Evolutionary conservation across 2,113 vertebrate species (phyloP), one percentile per base, ranked within the genome.

Genomic region (Atlantisia rogersi): DNA sequence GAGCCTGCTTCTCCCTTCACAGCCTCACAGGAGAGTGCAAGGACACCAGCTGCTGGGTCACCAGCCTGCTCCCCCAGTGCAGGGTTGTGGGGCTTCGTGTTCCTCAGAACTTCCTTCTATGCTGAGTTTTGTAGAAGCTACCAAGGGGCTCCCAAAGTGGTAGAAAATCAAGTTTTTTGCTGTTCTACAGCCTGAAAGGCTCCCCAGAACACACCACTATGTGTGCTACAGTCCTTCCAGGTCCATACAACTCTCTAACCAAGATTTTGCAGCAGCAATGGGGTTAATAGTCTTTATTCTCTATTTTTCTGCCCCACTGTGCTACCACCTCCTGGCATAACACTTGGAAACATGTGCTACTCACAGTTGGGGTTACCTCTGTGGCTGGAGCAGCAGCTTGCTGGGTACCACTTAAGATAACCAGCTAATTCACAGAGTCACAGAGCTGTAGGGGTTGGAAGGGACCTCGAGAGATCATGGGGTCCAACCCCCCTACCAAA

Each of bases 241-340:
- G 29, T 28, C 52, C 5, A 2, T 2, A 0, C 1, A 32, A 17
- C n/a, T n/a, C 68, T 0, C 0, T 29, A 32, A 18, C 21, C 26
- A 28, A 4, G 19, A 10, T 3, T 71, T n/a, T 19, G 26, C 46
- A 25, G 3, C 6, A 28, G 52, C 58, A 31, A 0, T n/a, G 60
- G 55, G 17, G 32, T 20, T 24, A 14, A 10, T 17, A 14, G 18
- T 58, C 55, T 46, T 60, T 7, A 31, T 28, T 20, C 40, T 60
- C 25, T 12, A 0, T 37, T 50, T 46, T 42, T 39, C 74, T n/a
- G 42, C 11, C 44, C 13, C 16, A 14, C 14, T 42, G 35, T 63
- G 63, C 58, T 42, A 11, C 18, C 55, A n/a, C 35, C 5, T 22
- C 71, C 28, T 6, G 1, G 28, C 42, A 42, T 42, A 5, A 39